Base-by-base conservation (phyloP, 64 coral and sea anemone species). In the Acropora yongei region DNA sequence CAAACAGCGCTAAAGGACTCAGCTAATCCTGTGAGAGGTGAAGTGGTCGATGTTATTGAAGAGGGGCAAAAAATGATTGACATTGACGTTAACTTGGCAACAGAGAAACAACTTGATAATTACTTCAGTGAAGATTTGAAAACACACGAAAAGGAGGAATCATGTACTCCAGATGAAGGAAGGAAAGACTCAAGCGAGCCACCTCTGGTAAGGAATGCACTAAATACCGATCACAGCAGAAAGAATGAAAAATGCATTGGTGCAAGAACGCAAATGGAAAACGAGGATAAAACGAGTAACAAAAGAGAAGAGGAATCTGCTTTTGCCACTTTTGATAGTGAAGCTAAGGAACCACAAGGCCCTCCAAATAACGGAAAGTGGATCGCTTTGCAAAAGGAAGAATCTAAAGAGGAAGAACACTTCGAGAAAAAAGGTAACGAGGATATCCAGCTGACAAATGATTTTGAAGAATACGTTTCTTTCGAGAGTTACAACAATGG, bases 1-100 rank as follows among this genome's bases (percentile, higher is more conserved):
- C 83, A 87, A 57, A 93, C 83, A 46, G n/a, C 17, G 2, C 9
- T 6, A 5, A 13, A 88, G 10, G 42, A 88, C 10, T 13, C 39
- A 75, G 16, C 14, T 20, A 88, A 11, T 16, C 5, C 44, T 75
- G 48, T 57, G 47, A 44, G 61, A 4, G 40, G 5, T 46, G 6
- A 50, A 58, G n/a, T 53, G 42, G 72, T 41, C 7, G 72, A 6
- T 14, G 71, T 44, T 30, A 20, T 42, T 58, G 86, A 51, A 3
- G 17, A 17, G 8, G 7, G 17, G 6, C 49, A 41, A 5, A 20
- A 88, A 76, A 42, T 4, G 2, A 57, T 58, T 47, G 75, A 57
- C 11, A n/a, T 8, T 57, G 48, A n/a, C 5, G 3, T 44, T 75
- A 6, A 12, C 5, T 10, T 19, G 5, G 19, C 1, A 4, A 41